Conservation (phyloP, 2,113 vertebrate species). For the Apeltes quadracus region DNA sequence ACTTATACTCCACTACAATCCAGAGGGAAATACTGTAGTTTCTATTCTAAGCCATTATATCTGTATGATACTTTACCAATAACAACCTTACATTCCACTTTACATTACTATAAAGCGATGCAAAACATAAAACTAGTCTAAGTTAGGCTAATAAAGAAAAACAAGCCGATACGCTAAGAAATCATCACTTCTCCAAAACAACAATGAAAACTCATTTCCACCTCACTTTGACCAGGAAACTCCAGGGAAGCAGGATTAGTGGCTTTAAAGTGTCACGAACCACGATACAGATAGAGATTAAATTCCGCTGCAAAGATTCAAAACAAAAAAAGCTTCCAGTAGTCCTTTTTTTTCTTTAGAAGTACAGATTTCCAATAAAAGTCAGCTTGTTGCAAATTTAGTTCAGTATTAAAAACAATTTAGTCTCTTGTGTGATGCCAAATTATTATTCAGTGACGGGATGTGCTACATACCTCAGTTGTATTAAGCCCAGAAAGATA, state of each 20-base stretch:
- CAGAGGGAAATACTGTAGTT: not conserved
- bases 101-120: too few relatives aligned
- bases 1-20: not conserved
- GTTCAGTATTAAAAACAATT: not conserved
- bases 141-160: not conserved
- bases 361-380: not conserved
- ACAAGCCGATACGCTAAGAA: not conserved
- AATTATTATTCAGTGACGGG: not conserved
- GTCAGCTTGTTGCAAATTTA: not conserved
- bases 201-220: not conserved
- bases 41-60: not conserved
- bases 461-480: not conserved
- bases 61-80: not conserved
- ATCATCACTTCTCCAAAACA: not conserved
- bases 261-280: slow-evolving; percentile 3
- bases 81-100: not conserved
- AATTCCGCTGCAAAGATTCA: not conserved
- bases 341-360: not conserved
- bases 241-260: slow-evolving; percentile 18
- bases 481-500: not conserved
- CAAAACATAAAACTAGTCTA: not conserved
- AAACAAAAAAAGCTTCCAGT: not conserved
- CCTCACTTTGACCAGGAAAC: not conserved
- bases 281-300: not conserved
- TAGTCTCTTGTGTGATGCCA: not conserved